phyloP scores from a whole-genome alignment of 2,888 invertebrate species.

The Tipula unca region DNA sequence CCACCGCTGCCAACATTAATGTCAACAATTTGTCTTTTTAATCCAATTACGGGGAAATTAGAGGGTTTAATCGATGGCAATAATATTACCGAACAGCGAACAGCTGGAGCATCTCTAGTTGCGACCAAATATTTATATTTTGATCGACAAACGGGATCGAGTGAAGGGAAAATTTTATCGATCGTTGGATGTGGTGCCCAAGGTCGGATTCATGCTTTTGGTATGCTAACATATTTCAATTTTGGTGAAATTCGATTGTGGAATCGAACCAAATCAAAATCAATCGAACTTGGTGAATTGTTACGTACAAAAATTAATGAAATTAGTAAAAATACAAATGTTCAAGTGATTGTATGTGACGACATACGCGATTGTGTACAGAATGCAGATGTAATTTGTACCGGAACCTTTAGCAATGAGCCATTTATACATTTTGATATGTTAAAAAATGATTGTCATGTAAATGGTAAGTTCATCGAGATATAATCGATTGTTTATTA shows the following conservation, averaged over 20 bases:
- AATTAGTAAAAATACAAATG: constrained; percentile 25
- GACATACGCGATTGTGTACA: constrained; percentile 44
- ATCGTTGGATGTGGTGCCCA: constrained; percentile 49
- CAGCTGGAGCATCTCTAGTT: constrained; percentile 48
- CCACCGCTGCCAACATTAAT: constrained; percentile 37
- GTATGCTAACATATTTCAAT: constrained; percentile 43
- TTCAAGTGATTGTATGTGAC: constrained; percentile 29
- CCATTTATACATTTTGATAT: constrained; percentile 46
- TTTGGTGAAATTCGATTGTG: constrained; percentile 45
- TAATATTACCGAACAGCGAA: constrained; percentile 49
- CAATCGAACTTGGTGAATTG: constrained; percentile 34
- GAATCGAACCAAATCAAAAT: constrained; percentile 44
- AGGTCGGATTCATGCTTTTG: constrained; percentile 44
- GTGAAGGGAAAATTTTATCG: constrained; percentile 32
- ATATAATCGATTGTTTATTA: neutral
- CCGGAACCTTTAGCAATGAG: constrained; percentile 46
- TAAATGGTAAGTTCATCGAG: constrained; percentile 46
- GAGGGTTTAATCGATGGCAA: constrained; percentile 45
- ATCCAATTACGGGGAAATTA: constrained; percentile 40
- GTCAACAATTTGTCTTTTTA: constrained; percentile 44
- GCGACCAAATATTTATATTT: constrained; percentile 47
- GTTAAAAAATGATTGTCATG: constrained; percentile 49
- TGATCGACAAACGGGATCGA: constrained; percentile 27
- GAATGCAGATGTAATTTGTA: constrained; percentile 53
- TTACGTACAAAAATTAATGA: constrained; percentile 30